Base-by-base conservation (phyloP, 1,140 invertebrate species). In the Drosophila biarmipes region DNA sequence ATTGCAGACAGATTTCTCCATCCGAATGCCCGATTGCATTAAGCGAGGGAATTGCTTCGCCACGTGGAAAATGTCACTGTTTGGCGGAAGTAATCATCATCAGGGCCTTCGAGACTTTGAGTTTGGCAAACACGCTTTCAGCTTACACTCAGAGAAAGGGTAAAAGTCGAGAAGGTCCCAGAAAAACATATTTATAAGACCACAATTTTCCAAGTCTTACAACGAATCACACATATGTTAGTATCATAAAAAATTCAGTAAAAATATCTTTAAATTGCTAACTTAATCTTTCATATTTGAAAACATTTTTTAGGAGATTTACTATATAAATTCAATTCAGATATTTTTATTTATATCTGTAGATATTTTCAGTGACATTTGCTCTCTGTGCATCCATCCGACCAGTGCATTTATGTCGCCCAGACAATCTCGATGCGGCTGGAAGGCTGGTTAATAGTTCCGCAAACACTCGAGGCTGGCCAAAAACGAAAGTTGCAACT, bases 401-500 rank as follows among this genome's bases (percentile, higher is more conserved):
- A 56, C 21, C 34, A 63, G 15, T 64, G 63, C 63, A 67, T 40
- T 67, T 67, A 19, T 51, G 59, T 67, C 35, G 43, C 31, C 62
- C 63, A 68, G 63, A 69, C 66, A 27, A 55, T 69, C 52, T 69
- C 54, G 58, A 71, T 80, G 67, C 57, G 71, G 35, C 49, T 58
- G 72, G 56, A 55, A 63, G 61, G 48, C 45, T 66, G 68, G 74
- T 78, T 82, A 78, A 78, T 82, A 84, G 80, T 84, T 80, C 67
- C 76, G 77, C 77, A 78, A 78, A 66, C 66, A 67, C 43, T 29
- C 43, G 21, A 48, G 46, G 10, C 38, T 45, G 45, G 29, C 38
- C 57, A 67, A 73, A 73, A 86, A 56, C 43, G 81, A 86, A 85
- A 86, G 81, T 85, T 86, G 72, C 77, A 57, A 49, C 54, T 53